Evolutionary conservation across 2,113 vertebrate genomes (phyloP), one percentile per base, ranked within the genome.

Genomic region (Albula glossodonta): DNA sequence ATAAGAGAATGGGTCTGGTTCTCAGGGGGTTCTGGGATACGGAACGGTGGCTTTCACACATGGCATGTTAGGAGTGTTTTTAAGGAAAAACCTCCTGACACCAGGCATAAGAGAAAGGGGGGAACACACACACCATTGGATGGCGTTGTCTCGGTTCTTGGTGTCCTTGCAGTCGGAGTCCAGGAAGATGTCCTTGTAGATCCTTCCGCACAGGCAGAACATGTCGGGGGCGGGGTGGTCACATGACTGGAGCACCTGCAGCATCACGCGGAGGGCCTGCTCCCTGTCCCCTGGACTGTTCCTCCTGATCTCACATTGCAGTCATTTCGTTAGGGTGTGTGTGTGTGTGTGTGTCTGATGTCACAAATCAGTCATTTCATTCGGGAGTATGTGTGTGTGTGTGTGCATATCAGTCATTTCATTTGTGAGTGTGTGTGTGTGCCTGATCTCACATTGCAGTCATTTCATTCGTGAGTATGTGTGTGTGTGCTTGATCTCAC

Each of bases 171-270:
- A 99, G 88, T 97, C 96, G 0, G 97, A 98, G 92, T 98, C 97
- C 5, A 98, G 95, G 90, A 99, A 99, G 84, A 97, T 97, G 89
- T 99, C 98, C 88, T 99, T 99, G 92, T 99, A 99, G 91, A 99
- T 99, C 25, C 97, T 96, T 50, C 98, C 98, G 85, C 97, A 99
- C 25, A 99, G 94, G 86, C 98, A 99, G 93, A 98, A 98, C 98
- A 99, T 99, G 89, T 98, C 97, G 0, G 98, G 97, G 7, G 96
- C 96, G 0, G 97, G 98, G 80, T 96, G 96, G 82, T 97, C 97
- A 88, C 97, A 98, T 0, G 93, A 96, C 90, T 97, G 95, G 51
- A 99, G 85, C 80, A 99, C 94, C 90, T 98, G 97, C 56, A 99
- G 95, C 96, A 99, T 97, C 92, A 98, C 95, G 22, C 95, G 87